These are phyloP conservation scores for Eristalis tenax DNA, from an alignment of 2,888 invertebrate genomes.

Conservation along the genomic window DNA sequence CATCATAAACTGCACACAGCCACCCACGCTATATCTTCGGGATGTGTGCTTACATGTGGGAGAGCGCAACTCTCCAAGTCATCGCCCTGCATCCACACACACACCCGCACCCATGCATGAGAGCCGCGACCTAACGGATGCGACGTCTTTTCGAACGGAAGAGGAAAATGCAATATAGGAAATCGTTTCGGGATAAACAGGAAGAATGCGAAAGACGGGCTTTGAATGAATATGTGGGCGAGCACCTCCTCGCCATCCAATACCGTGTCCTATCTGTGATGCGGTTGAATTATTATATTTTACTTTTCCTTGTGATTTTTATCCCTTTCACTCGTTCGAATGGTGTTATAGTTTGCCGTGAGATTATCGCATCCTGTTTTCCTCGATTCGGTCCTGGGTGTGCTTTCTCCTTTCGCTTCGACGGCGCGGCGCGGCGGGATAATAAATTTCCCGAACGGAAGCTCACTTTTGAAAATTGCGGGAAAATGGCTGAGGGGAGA, in stretches of 20 bases:
- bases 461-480: constrained; percentile 60
- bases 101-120: not conserved
- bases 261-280: constrained; percentile 35
- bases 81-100: constrained; percentile 22
- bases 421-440: constrained; percentile 48
- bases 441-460: constrained; percentile 68
- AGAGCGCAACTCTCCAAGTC: constrained; percentile 49
- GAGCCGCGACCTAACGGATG: constrained; percentile 75
- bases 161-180: constrained; percentile 80
- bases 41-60: constrained; percentile 45
- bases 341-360: constrained; percentile 42
- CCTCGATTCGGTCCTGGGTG: constrained; percentile 5
- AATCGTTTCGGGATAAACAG: constrained; percentile 79
- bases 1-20: constrained; percentile 44
- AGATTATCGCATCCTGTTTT: constrained; percentile 65
- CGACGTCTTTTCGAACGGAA: constrained; percentile 78
- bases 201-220: constrained; percentile 59
- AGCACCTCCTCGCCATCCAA: not conserved
- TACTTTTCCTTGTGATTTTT: constrained; percentile 27
- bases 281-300: constrained; percentile 65
- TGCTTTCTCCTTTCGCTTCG: constrained; percentile 41
- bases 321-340: constrained; percentile 29
- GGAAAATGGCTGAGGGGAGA: constrained; percentile 21
- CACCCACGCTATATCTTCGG: constrained; percentile 43
- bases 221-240: not conserved